Conservation (phyloP, 2,888 invertebrate species). For the Chloroclysta siterata region DNA sequence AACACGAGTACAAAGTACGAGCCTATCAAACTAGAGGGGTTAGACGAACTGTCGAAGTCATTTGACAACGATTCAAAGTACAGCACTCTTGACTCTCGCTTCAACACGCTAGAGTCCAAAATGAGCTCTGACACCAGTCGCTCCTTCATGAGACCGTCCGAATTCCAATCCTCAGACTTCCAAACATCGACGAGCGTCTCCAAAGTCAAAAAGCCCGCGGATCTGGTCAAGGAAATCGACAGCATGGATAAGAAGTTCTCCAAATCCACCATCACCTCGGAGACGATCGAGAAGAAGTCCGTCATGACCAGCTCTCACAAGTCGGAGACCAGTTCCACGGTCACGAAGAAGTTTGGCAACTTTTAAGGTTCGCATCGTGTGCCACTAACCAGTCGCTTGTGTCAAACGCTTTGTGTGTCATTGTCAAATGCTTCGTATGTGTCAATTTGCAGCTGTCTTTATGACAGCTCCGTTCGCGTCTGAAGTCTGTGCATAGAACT, state of each 20-base stretch:
- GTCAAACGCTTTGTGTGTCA: conserved; percentile 35
- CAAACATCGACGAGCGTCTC: conserved; percentile 60
- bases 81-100: conserved; percentile 77
- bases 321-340: conserved; percentile 83
- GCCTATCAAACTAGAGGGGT: conserved; percentile 76
- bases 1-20: conserved; percentile 80
- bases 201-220: conserved; percentile 69
- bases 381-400: conserved; percentile 23
- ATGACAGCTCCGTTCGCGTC: conserved; percentile 28
- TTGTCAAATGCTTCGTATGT: conserved; percentile 25
- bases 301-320: conserved; percentile 87
- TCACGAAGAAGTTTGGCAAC: conserved; percentile 84
- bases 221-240: conserved; percentile 80
- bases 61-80: conserved; percentile 81
- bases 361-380: conserved; percentile 60
- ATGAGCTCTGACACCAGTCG: conserved; percentile 78
- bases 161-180: conserved; percentile 75
- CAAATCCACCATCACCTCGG: conserved; percentile 88
- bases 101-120: conserved; percentile 76
- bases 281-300: conserved; percentile 88
- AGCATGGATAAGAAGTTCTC: conserved; percentile 87
- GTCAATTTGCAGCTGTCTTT: conserved; percentile 31
- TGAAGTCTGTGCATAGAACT: conserved; percentile 13
- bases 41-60: conserved; percentile 80
- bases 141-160: conserved; percentile 81